These are phyloP conservation scores for Nematolebias whitei DNA, from an alignment of 2,113 vertebrate species.

Conservation along the genomic window DNA sequence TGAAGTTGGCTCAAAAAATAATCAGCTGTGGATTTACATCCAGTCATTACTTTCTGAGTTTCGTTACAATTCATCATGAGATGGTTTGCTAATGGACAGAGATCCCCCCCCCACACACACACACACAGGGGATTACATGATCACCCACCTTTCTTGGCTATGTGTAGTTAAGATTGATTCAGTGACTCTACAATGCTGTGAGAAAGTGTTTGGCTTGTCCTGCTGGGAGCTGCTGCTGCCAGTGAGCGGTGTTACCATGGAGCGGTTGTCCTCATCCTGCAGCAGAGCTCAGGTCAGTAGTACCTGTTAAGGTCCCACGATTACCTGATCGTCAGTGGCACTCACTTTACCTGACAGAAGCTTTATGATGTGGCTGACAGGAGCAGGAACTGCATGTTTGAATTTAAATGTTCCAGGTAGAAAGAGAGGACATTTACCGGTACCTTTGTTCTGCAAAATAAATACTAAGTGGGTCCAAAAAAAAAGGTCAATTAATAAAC, in stretches of 20 bases:
- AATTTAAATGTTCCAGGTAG: constrained; percentile 1
- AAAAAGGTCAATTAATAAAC: constrained; percentile 51
- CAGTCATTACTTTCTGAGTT: no score
- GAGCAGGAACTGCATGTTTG: neutral
- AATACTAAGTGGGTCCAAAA: constrained; percentile 52
- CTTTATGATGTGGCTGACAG: neutral
- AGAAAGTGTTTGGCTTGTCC: neutral
- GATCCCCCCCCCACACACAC: no score
- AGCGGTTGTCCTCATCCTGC: neutral
- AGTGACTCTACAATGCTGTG: neutral
- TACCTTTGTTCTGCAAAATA: constrained; percentile 3
- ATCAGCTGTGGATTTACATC: no score
- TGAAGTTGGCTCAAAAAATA: no score
- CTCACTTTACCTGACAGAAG: constrained; percentile 3
- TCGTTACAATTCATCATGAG: no score
- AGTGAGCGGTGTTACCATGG: constrained; percentile 1
- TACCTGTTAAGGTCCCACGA: constrained; percentile 2
- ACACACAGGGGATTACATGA: no score
- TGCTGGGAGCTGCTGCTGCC: constrained; percentile 2
- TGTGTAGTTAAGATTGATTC: neutral
- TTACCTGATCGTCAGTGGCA: neutral
- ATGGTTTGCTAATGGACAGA: no score
- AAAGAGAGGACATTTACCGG: neutral
- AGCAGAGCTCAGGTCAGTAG: constrained; percentile 1
- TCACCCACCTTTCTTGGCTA: no score